Evolutionary conservation across 2,888 invertebrate genomes (phyloP), one percentile per base, ranked within the genome.

Genomic region (Meteorus cinctellus): DNA sequence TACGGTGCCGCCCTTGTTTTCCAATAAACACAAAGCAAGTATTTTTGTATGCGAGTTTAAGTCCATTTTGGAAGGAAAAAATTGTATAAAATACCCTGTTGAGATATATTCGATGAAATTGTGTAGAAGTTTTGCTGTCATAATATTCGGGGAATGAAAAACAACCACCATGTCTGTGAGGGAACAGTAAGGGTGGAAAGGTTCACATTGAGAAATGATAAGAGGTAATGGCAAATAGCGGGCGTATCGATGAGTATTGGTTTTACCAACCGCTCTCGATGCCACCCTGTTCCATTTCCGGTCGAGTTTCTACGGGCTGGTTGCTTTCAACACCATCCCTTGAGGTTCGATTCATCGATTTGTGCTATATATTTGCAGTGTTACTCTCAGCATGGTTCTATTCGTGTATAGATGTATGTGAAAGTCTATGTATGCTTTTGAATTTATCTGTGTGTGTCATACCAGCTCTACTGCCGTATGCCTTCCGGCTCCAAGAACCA

Each of bases 1-100:
- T 88, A 88, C 86, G 86, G 75, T 86, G 86, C 88, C 87, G 86
- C 89, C 88, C 89, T 88, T 87, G 89, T 88, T 88, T 89, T 88
- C 88, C 89, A 89, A 88, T 88, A 88, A 88, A 87, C 86, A 88
- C 86, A 86, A 88, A 88, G 84, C 82, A 78, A 80, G 75, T 76
- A 68, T 29, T 45, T 68, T 45, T 45, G 19, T 55, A 19, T 55
- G 27, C 72, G 51, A 72, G 72, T 65, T 66, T 27, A 72, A 29
- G 27, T 36, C 27, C 8, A 41, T n/a, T 4, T 24, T 34, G 27
- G 5, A 6, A 12, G 34, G 79, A 34, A 65, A 65, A 79, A 74
- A 74, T 72, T 66, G 65, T 72, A 41, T 41, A 41, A 41, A 81
- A 72, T 66, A 12, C 6, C 12, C 24, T 8, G 55, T 55, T 41